Conservation (phyloP, 1,140 invertebrate genomes). For the Drosophila kurseongensis region DNA sequence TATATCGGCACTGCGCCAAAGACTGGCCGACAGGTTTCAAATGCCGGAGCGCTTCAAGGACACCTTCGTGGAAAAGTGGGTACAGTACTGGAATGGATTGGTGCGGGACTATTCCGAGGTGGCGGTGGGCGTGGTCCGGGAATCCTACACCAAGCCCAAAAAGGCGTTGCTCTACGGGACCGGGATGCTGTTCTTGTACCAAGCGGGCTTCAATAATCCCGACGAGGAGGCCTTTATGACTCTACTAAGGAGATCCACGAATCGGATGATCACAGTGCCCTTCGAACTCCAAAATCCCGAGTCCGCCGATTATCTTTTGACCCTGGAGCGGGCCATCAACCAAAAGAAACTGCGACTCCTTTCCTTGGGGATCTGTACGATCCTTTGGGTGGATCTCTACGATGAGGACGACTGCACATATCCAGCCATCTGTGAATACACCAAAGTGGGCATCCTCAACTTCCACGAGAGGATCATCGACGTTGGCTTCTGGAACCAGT, state of each 20-base stretch:
- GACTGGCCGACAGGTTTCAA: conserved; percentile 52
- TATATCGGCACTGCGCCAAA: conserved; percentile 58
- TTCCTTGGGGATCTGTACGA: conserved; percentile 89
- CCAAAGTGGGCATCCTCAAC: conserved; percentile 87
- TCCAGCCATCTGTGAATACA: conserved; percentile 90
- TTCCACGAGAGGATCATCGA: conserved; percentile 90
- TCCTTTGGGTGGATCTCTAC: conserved; percentile 91
- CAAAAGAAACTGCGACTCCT: conserved; percentile 88
- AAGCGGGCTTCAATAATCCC: conserved; percentile 55
- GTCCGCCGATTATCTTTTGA: conserved; percentile 88
- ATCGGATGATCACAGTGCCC: conserved; percentile 88
- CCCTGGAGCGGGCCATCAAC: conserved; percentile 88
- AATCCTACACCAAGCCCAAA: conserved; percentile 86
- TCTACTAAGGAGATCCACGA: conserved; percentile 72
- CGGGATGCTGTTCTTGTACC: conserved; percentile 39
- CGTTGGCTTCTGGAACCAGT: conserved; percentile 90
- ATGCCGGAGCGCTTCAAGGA: conserved; percentile 86
- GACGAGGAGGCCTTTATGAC: conserved; percentile 58
- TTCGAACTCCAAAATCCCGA: conserved; percentile 88
- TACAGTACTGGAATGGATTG: conserved; percentile 87
- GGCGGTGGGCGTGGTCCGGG: conserved; percentile 85
- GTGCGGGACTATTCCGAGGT: conserved; percentile 88
- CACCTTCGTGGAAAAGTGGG: conserved; percentile 88
- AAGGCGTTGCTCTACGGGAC: conserved; percentile 85
- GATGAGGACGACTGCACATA: conserved; percentile 88